Conservation (phyloP, 1,140 invertebrate genomes). For the Choristoneura fumiferana region DNA sequence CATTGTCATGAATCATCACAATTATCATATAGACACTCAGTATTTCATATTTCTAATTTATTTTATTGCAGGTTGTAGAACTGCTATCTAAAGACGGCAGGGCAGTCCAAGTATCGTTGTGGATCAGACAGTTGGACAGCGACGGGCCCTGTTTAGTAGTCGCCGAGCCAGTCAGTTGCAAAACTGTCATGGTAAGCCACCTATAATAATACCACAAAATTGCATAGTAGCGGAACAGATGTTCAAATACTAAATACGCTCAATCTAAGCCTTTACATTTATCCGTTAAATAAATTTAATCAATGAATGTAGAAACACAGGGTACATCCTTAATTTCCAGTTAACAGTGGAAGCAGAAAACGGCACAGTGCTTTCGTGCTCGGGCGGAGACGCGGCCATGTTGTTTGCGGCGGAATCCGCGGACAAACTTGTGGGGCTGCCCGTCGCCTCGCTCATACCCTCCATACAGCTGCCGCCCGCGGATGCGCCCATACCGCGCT, state of each 20-base stretch:
- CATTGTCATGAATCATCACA: too few species aligned
- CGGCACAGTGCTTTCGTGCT: constrained; percentile 71
- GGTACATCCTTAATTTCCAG: constrained; percentile 48
- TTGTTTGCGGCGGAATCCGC: constrained; percentile 76
- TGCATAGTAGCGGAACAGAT: too few species aligned
- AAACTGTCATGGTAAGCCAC: constrained; percentile 70
- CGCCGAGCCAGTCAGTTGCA: constrained; percentile 81
- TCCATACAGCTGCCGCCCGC: constrained; percentile 74
- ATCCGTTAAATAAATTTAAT: too few species aligned
- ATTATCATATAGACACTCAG: too few species aligned
- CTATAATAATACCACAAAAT: too few species aligned
- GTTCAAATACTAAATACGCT: too few species aligned
- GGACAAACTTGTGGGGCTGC: constrained; percentile 72
- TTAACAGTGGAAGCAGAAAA: constrained; percentile 70
- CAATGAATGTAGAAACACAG: too few species aligned
- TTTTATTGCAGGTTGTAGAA: constrained; percentile 78
- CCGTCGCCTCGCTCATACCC: constrained; percentile 74
- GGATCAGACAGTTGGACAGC: constrained; percentile 80
- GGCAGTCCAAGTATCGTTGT: constrained; percentile 80
- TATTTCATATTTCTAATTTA: too few species aligned
- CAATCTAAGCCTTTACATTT: too few species aligned
- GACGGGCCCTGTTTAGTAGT: constrained; percentile 81
- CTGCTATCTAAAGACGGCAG: constrained; percentile 77
- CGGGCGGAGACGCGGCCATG: constrained; percentile 63
- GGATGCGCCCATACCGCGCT: constrained; percentile 62